Percentiles rank a stretch among this genome's conserved stretches.
Evolutionary conservation across 2,113 vertebrate species (phyloP).

Genomic region (Aleadryas rufinucha): DNA sequence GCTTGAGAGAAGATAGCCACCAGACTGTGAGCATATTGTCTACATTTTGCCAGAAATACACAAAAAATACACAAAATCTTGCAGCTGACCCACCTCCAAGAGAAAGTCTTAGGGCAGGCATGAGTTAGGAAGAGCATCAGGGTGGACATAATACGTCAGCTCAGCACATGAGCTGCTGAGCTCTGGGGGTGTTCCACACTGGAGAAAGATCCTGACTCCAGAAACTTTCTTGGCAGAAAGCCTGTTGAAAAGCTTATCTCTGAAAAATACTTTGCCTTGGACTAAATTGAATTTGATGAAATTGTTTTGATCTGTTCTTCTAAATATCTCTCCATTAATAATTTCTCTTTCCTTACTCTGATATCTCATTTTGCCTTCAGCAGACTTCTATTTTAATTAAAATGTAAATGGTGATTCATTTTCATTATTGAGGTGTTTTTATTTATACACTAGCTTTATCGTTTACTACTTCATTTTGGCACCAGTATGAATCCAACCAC

Average conservation of each 20-base stretch:
- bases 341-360: background rate
- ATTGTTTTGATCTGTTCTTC: background rate
- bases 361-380: background rate
- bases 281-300: background rate
- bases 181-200: background rate
- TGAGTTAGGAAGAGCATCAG: background rate
- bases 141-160: background rate
- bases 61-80: background rate
- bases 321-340: background rate
- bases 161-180: background rate
- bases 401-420: background rate
- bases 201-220: background rate
- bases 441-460: background rate
- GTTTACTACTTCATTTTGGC: background rate
- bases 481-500: background rate
- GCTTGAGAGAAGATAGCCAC: background rate
- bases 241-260: background rate
- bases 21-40: background rate
- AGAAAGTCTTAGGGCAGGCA: background rate
- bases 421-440: background rate
- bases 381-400: background rate
- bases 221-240: background rate
- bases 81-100: background rate
- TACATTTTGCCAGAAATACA: background rate
- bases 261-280: background rate